Evolutionary conservation across 2,113 vertebrate species (phyloP).

Genomic region (Gorsachius goisagi): DNA sequence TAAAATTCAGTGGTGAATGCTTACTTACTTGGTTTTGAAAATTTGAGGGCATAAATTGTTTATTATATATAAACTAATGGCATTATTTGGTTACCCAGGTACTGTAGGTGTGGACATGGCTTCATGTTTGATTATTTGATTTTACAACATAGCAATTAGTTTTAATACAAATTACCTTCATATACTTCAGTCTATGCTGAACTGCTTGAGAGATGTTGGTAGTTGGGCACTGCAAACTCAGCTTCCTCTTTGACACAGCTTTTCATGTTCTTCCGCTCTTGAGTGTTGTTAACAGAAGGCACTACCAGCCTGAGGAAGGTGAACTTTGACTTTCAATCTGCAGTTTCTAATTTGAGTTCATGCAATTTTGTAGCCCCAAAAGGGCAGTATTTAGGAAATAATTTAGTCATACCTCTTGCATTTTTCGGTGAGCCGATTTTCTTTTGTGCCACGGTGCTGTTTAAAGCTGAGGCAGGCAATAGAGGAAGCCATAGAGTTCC

Average conservation of each 20-base stretch:
- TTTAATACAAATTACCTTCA: background rate
- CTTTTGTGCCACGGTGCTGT: background rate
- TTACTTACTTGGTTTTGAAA: background rate
- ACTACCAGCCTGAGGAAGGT: background rate
- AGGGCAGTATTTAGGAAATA: background rate
- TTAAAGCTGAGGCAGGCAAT: constrained; percentile 48
- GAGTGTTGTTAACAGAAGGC: background rate
- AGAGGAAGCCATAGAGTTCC: constrained; percentile 72
- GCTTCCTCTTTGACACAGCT: background rate
- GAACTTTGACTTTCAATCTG: background rate
- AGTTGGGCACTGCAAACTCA: background rate
- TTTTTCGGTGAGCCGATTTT: background rate
- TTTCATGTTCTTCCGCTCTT: background rate
- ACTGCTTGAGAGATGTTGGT: background rate
- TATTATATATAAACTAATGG: background rate
- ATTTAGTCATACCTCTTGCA: background rate
- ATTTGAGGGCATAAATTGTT: background rate
- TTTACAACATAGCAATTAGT: background rate
- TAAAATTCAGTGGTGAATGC: background rate
- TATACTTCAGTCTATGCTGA: background rate
- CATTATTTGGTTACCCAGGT: background rate
- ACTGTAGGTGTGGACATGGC: background rate
- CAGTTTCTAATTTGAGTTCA: background rate
- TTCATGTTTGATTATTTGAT: background rate
- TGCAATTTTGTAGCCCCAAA: background rate